Base-by-base conservation (phyloP, 1,140 invertebrate species). In the Drosophila virilis region DNA sequence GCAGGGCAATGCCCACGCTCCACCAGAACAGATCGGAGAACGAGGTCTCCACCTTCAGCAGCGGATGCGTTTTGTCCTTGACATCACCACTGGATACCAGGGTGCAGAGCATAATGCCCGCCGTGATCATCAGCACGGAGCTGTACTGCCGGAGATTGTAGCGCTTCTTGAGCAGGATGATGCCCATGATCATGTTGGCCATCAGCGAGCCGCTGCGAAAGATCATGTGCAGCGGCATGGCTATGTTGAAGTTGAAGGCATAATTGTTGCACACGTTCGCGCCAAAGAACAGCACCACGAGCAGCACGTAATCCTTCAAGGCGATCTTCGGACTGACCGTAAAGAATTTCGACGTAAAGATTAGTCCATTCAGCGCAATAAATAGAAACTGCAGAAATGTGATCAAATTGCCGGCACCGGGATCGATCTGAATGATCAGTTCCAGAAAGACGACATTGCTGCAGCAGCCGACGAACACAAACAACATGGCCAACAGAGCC, bases 211-310 rank as follows among this genome's bases (percentile, higher is more conserved):
- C 98, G 38, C 98, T 96, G 94, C 98, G 94, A 92, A 99, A 99
- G 91, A 99, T 99, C 96, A 99, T 99, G 91, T 99, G 98, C 4
- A 99, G 93, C 12, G 98, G 98, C 95, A 99, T 98, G 0, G 98
- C 96, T 89, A 99, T 98, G 90, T 99, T 98, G 88, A 98, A 99
- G 90, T 97, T 96, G 80, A 99, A 97, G 0, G 98, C 98, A 93
- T 28, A 28, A 28, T 28, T 28, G 4, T 28, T 28, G 22, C 22
- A 28, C 22, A 28, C 22, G 22, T 28, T 99, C 3, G 96, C 95
- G 3, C 97, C 90, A 92, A 99, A 99, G 92, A 99, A 99, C 92
- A 99, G 96, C 5, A 95, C 91, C 0, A 99, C 98, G 69, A 99
- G 93, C 15, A 96, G 93, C 6, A 97, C 76, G 91, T 99, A 99